Conservation (phyloP, 2,888 invertebrate genomes). For the Ophraella communa region DNA sequence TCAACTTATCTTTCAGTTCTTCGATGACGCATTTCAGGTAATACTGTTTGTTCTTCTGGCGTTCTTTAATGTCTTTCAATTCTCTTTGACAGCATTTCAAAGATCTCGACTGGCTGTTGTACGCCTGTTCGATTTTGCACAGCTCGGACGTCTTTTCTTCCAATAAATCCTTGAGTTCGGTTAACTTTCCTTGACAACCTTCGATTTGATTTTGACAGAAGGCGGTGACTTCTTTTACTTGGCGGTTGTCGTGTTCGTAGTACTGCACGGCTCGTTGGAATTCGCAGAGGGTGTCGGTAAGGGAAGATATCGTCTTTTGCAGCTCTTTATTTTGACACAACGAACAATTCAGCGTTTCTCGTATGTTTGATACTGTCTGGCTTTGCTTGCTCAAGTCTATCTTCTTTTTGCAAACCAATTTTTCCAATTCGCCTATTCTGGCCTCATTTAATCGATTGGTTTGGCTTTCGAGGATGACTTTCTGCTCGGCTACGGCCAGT, state of each 20-base stretch:
- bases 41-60: slow-evolving; percentile 41
- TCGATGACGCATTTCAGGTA: slow-evolving; percentile 39
- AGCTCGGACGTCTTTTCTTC: slow-evolving; percentile 48
- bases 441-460: slow-evolving; percentile 47
- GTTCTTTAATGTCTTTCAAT: slow-evolving; percentile 44
- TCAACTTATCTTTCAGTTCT: slow-evolving; percentile 44
- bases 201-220: slow-evolving; percentile 40
- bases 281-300: slow-evolving; percentile 43
- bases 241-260: slow-evolving; percentile 41
- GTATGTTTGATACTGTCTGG: slow-evolving; percentile 52
- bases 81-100: slow-evolving; percentile 47
- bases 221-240: slow-evolving; percentile 35
- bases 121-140: slow-evolving; percentile 46
- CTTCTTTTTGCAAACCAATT: slow-evolving; percentile 48
- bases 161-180: slow-evolving; percentile 42
- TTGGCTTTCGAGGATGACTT: slow-evolving; percentile 44
- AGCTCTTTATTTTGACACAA: slow-evolving; percentile 52
- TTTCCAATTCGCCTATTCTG: slow-evolving; percentile 51
- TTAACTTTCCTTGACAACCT: slow-evolving; percentile 43
- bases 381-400: slow-evolving; percentile 46
- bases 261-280: slow-evolving; percentile 39
- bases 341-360: slow-evolving; percentile 54
- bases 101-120: slow-evolving; percentile 46
- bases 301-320: slow-evolving; percentile 41
- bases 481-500: slow-evolving; percentile 46